phyloP scores from a whole-genome alignment of 2,113 vertebrate genomes.

The Vanacampus margaritifer region DNA sequence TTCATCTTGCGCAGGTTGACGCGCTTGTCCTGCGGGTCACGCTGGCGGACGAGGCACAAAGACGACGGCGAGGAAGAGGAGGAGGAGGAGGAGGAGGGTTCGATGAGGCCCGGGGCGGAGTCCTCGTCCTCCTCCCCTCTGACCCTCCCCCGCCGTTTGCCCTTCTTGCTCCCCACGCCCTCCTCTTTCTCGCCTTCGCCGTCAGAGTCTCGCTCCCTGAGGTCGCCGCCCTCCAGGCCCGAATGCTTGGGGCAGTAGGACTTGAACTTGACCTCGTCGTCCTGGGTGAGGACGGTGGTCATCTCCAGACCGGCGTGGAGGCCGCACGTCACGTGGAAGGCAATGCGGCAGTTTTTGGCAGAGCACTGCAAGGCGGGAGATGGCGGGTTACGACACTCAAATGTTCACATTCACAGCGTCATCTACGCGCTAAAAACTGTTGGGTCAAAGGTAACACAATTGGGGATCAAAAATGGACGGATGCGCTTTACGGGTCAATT shows the following conservation, averaged over 20 bases:
- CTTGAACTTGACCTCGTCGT: slow-evolving; percentile 96
- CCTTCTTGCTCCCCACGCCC: slow-evolving; percentile 29
- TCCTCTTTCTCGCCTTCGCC: slow-evolving; percentile 38
- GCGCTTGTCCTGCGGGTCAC: slow-evolving; percentile 72
- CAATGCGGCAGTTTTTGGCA: slow-evolving; percentile 91
- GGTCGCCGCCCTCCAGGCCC: slow-evolving; percentile 57
- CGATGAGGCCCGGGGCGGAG: background rate
- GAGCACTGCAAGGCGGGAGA: slow-evolving; percentile 79
- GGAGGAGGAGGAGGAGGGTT: background rate
- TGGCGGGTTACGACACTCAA: background rate
- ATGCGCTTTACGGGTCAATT: no score
- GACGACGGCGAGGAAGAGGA: slow-evolving; percentile 18
- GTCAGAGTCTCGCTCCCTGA: slow-evolving; percentile 41
- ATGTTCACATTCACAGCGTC: background rate
- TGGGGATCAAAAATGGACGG: no score
- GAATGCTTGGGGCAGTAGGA: slow-evolving; percentile 94
- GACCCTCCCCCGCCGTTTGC: slow-evolving; percentile 39
- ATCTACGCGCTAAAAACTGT: no score
- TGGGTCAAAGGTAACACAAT: no score
- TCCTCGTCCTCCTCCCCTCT: slow-evolving; percentile 26
- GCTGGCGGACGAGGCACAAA: slow-evolving; percentile 25
- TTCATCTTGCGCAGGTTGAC: slow-evolving; percentile 88
- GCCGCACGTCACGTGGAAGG: slow-evolving; percentile 95
- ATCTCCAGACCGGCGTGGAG: slow-evolving; percentile 87
- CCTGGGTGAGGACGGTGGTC: slow-evolving; percentile 91